Evolutionary conservation across 2,888 invertebrate species (phyloP), one percentile per base, ranked within the genome.

Genomic region (Agrochola circellaris): DNA sequence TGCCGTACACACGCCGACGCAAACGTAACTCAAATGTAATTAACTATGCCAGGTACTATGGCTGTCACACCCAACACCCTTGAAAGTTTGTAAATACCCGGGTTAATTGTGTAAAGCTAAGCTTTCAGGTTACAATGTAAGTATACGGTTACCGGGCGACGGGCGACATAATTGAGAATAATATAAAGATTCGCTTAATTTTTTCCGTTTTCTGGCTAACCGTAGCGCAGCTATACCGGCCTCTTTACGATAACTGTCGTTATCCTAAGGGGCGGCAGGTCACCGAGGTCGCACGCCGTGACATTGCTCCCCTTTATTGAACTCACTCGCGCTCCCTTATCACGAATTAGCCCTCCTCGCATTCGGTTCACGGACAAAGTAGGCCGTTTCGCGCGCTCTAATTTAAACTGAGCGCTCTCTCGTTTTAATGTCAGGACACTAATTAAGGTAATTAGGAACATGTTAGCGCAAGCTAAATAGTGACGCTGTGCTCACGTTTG

Each of bases 381-480:
- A 93, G 94, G 93, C 94, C 92, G 92, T 95, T 95, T 91, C 90
- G 89, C 91, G 93, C 91, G 92, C 91, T 94, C 93, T 93, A 94
- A 95, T 96, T 96, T 94, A 94, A 95, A 95, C 91, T 91, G 90
- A 94, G 89, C 93, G 90, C 91, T 91, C 92, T 94, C 92, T 91
- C 91, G 90, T 90, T 93, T 91, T 95, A 94, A 95, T 93, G 92
- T 90, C 91, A 93, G 94, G 93, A 92, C 92, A 93, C 94, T 95
- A 95, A 95, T 95, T 95, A 95, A 93, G 92, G 92, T 93, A 95
- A 96, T 96, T 94, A 94, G 92, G 93, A 93, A 93, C 92, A 93
- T 93, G 92, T 93, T 94, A 94, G 91, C 90, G 90, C 86, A 89
- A 89, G 89, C 85, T 89, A 90, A 92, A 92, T 91, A 92, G 90